Base-by-base conservation (phyloP, 2,888 invertebrate genomes). In the Xanthia icteritia region DNA sequence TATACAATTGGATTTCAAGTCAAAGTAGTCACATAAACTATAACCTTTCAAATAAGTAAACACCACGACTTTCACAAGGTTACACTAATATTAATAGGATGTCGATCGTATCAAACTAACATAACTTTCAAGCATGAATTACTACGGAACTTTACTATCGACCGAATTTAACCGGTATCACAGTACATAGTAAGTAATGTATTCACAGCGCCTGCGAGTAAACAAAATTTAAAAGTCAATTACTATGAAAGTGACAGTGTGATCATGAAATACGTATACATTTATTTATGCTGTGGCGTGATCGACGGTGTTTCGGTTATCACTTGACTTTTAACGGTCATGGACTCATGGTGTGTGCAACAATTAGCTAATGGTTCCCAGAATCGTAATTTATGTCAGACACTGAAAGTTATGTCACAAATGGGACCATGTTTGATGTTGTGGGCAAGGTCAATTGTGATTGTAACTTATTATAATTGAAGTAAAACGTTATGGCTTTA, bases 291-390 rank as follows among this genome's bases (percentile, higher is more conserved):
- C 23, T 64, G 54, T 65, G 45, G 13, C 27, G 51, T 73, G 58
- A 58, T 65, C 48, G 51, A 65, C 27, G 9, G 48, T 42, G 11
- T 45, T 54, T 54, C 27, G 15, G 17, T 5, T 27, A 39, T n/a
- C 54, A 48, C 51, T 58, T 27, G 58, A 56, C 73, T 45, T 23
- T 36, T 23, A 45, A 63, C 48, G 51, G 58, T 69, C 67, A 81
- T 31, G 51, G 36, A 4, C 51, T 23, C 36, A 51, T 5, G 15
- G 23, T 56, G 31, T 48, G 3, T 27, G 48, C 65, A 77, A 48
- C 61, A 67, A 81, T 83, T 79, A 83, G 73, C 42, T 85, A 73
- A 85, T 81, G 58, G 79, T 54, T 61, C 72, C 67, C 58, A 63
- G 69, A 83, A 80, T 36, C 31, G n/a, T 66, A 65, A 66, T 39